These are phyloP conservation scores for Hermaeophaga mercurialis DNA, from an alignment of 2,888 invertebrate genomes.

Conservation along the genomic window DNA sequence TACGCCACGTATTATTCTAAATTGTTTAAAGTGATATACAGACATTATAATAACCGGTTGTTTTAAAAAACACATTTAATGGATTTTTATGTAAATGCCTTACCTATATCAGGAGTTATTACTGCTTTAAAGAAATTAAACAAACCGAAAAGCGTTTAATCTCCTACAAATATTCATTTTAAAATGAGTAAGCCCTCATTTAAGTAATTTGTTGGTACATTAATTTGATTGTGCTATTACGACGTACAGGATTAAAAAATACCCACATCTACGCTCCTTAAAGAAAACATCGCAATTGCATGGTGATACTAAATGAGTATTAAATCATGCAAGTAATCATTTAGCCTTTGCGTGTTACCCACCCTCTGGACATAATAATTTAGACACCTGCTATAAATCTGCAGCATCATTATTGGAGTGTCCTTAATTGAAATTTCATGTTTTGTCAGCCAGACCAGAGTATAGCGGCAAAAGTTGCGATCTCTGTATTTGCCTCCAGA, in stretches of 20 bases:
- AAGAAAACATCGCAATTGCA: background rate
- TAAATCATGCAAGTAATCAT: constrained; percentile 38
- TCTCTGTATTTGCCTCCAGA: constrained; percentile 19
- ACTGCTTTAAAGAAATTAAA: no score
- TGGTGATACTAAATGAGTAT: constrained; percentile 19
- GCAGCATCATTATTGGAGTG: constrained; percentile 63
- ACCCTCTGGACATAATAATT: constrained; percentile 48
- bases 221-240: no score
- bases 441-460: constrained; percentile 53
- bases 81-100: constrained; percentile 3
- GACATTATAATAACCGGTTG: constrained; percentile 4
- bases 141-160: no score
- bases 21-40: constrained; percentile 1
- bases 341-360: constrained; percentile 46
- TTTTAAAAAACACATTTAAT: constrained; percentile 4
- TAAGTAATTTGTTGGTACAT: no score
- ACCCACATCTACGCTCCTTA: no score
- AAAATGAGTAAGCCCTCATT: no score
- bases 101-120: constrained; percentile 1
- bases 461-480: constrained; percentile 26
- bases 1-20: background rate
- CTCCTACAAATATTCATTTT: no score
- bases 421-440: constrained; percentile 69
- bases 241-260: no score
- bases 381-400: constrained; percentile 53